These are phyloP conservation scores for Scomberomorus guttatus DNA, from an alignment of 2,797 vertebrate species.

Conservation along the genomic window DNA sequence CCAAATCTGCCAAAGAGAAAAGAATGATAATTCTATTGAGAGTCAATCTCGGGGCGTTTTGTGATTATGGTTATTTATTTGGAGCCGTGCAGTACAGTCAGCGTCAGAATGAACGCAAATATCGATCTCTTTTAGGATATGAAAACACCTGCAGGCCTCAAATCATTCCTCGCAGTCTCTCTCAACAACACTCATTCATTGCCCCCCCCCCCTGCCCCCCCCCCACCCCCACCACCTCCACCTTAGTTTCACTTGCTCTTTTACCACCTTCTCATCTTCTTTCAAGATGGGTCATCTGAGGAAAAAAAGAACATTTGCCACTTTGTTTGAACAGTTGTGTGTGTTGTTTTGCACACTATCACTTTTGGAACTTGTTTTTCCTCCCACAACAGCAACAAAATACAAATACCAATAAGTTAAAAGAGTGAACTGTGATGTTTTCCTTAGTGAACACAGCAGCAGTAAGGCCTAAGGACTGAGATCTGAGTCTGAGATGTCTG, in stretches of 20 bases:
- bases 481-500: neutral
- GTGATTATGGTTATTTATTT: conserved; percentile 90
- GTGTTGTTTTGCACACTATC: neutral
- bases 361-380: conserved; percentile 26
- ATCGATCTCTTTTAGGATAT: conserved; percentile 86
- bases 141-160: conserved; percentile 86
- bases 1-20: conserved; percentile 85
- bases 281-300: conserved; percentile 30
- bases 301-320: conserved; percentile 30
- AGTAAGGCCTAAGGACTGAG: neutral
- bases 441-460: neutral
- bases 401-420: neutral
- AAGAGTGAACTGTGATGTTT: neutral
- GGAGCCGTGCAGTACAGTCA: conserved; percentile 77
- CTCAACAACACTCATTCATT: conserved; percentile 56
- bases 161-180: conserved; percentile 80
- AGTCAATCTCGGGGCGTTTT: conserved; percentile 86
- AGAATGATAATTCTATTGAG: conserved; percentile 87
- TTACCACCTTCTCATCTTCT: conserved; percentile 38
- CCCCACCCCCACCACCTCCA: conserved; percentile 3
- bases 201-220: conserved; percentile 29
- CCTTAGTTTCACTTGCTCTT: conserved; percentile 55
- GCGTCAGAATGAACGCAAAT: conserved; percentile 82
- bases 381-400: neutral
- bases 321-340: conserved; percentile 38